Conservation (phyloP, 2,113 vertebrate species). For the Rhinopithecus roxellana region DNA sequence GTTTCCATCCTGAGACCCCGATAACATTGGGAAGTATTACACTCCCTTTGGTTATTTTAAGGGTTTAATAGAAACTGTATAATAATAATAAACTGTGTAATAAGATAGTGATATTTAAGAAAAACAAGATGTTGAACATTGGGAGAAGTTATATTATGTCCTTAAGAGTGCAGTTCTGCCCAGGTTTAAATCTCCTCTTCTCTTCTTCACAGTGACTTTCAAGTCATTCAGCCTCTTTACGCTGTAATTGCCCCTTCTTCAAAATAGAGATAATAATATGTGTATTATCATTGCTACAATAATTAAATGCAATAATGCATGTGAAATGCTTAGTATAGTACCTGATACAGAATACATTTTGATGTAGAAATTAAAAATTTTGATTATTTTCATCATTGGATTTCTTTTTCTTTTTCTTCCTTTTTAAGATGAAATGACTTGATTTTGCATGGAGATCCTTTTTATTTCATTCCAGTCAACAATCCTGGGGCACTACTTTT, state of each 20-base stretch:
- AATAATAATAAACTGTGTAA: neutral
- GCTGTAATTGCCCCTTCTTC: slow-evolving; percentile 35
- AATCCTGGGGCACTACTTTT: neutral
- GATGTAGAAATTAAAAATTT: neutral
- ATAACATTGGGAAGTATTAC: neutral
- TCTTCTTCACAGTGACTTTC: neutral
- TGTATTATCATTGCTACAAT: neutral
- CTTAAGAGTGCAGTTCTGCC: neutral
- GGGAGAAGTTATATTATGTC: neutral
- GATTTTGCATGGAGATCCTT: neutral
- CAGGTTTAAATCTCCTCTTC: slow-evolving; percentile 30
- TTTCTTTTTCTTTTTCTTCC: neutral
- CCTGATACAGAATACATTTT: neutral
- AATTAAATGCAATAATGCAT: neutral
- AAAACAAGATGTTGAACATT: neutral
- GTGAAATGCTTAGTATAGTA: neutral
- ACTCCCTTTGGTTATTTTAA: neutral
- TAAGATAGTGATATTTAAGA: neutral
- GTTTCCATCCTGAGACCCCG: neutral
- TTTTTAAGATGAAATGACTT: neutral
- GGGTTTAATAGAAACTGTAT: neutral
- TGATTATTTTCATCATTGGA: neutral
- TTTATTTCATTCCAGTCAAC: neutral
- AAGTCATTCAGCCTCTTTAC: slow-evolving; percentile 41
- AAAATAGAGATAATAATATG: neutral